Evolutionary conservation across 2,797 vertebrate genomes (phyloP), one percentile per base, ranked within the genome.

Genomic region (Spinus olivaceus): DNA sequence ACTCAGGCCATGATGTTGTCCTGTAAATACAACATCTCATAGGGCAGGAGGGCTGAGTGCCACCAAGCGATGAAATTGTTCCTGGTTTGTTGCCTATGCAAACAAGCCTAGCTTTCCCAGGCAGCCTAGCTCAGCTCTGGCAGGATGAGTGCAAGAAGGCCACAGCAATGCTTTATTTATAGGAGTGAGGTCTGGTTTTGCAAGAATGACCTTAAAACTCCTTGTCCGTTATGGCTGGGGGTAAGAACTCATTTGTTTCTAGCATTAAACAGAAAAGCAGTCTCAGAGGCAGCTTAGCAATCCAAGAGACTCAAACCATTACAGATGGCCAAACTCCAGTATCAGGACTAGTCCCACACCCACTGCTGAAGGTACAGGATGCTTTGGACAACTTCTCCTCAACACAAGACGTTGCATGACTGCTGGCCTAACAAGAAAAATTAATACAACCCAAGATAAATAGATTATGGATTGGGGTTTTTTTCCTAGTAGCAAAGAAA

Each of bases 281-380:
- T 10, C 22, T 71, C 54, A 67, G 49, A 77, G 13, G 42, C 39
- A 87, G 30, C 14, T n/a, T 20, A 20, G 44, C 21, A 83, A n/a
- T 47, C 32, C 20, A 32, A 13, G 25, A 65, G 16, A 82, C 37
- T 61, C 18, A 61, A 71, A 60, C 24, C 37, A 64, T 24, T 28
- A 49, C 0, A 0, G 22, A 3, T 3, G 88, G 18, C 20, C 12
- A 25, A 70, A 73, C 41, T 46, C 23, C 37, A 33, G 1, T 5
- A 67, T 4, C n/a, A 54, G 47, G 25, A 64, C 35, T 44, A 86
- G 4, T 10, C 35, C 16, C 27, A 16, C 9, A 70, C 1, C 6
- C 2, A 39, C 1, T 25, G 4, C 21, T 54, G 22, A 24, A 4
- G 2, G 50, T 33, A 60, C 12, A 66, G 11, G 15, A 61, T 39